Evolutionary conservation across 1,140 invertebrate species (phyloP).

Genomic region (Caenorhabditis latens): DNA sequence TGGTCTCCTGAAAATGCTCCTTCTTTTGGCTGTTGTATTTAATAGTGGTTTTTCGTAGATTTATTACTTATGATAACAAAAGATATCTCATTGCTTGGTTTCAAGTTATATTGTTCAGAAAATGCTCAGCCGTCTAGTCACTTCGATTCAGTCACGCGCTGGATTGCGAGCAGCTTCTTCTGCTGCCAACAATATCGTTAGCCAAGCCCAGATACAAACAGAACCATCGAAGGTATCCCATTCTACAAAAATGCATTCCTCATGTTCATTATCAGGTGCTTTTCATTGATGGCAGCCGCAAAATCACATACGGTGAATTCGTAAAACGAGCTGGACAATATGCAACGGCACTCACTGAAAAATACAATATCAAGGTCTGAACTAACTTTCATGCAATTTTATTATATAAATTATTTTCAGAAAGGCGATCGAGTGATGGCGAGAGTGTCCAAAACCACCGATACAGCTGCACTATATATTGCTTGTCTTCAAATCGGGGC

Average conservation of each 20-base stretch:
- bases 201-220: conserved; percentile 11
- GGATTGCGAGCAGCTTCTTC: conserved; percentile 17
- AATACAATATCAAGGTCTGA: conserved; percentile 70
- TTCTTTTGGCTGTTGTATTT: too few species aligned
- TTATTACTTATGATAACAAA: background rate
- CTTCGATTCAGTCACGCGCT: background rate
- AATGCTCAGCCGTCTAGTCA: conserved; percentile 25
- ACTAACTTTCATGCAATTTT: conserved; percentile 24
- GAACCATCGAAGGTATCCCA: conserved; percentile 30
- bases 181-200: conserved; percentile 40
- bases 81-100: background rate
- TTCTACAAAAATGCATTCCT: background rate
- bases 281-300: conserved; percentile 62
- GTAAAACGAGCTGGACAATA: conserved; percentile 69
- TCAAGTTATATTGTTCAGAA: background rate
- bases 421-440: conserved; percentile 76
- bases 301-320: conserved; percentile 70
- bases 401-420: conserved; percentile 63
- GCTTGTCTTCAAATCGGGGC: conserved; percentile 74
- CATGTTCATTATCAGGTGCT: conserved; percentile 56
- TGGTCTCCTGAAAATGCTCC: too few species aligned
- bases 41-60: too few species aligned
- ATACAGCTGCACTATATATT: conserved; percentile 74
- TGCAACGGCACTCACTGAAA: conserved; percentile 66
- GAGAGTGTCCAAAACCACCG: conserved; percentile 69